These are phyloP conservation scores for Oligia strigilis DNA, from an alignment of 2,888 invertebrate species.

Conservation along the genomic window DNA sequence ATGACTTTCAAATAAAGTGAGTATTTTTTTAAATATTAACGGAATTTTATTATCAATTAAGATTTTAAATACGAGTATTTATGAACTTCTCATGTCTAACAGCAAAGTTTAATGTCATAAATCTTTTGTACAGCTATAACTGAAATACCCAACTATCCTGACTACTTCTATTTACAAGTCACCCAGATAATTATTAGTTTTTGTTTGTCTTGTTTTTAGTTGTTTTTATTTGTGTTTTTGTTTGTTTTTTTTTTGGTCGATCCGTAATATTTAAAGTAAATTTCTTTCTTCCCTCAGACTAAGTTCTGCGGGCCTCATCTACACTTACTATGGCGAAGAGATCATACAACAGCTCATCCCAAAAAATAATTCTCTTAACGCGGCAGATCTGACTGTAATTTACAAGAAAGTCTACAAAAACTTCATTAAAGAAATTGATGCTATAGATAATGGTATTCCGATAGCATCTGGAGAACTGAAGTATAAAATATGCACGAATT, in stretches of 20 bases:
- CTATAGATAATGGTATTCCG: background rate
- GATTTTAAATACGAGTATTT: too few relatives aligned
- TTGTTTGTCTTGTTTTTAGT: too few relatives aligned
- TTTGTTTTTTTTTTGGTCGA: too few relatives aligned
- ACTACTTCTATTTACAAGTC: too few relatives aligned
- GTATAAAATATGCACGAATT: background rate
- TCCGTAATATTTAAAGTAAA: background rate
- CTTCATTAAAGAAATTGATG: constrained; percentile 18
- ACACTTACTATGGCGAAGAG: constrained; percentile 8
- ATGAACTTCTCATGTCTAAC: too few relatives aligned
- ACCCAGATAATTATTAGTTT: too few relatives aligned
- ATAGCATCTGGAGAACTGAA: background rate
- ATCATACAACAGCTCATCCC: constrained; percentile 1
- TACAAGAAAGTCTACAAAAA: constrained; percentile 12
- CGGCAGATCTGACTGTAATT: background rate
- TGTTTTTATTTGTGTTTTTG: too few relatives aligned
- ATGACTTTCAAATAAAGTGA: constrained; percentile 3
- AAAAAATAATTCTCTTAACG: background rate
- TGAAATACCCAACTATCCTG: too few relatives aligned
- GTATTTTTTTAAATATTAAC: background rate
- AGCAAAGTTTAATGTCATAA: too few relatives aligned
- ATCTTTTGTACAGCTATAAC: too few relatives aligned
- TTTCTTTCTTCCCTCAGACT: background rate
- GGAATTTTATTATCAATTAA: too few relatives aligned
- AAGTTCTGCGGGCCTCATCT: constrained; percentile 10